A percentile compares a stretch with the other conserved stretches of the same genome.
Evolutionary conservation across 2,888 invertebrate species (phyloP).

Genomic region (Philonicus albiceps): DNA sequence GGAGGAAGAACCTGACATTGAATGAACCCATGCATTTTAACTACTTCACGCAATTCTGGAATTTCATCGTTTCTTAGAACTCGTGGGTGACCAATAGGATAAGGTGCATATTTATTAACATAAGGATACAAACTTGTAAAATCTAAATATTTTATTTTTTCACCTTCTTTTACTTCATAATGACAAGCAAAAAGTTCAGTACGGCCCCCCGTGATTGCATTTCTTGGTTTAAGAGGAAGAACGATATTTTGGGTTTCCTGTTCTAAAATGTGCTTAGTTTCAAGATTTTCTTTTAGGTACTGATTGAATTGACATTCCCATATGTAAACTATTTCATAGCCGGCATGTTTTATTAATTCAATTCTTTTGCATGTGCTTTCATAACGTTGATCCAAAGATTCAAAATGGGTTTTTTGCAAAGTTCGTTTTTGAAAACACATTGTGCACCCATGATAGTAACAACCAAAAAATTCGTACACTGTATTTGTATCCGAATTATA

Average conservation of each 20-base stretch:
- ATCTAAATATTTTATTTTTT: not conserved
- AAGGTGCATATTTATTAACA: not conserved
- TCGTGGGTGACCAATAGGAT: not conserved
- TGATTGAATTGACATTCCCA: not conserved
- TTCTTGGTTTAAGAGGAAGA: not conserved
- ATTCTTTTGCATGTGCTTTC: not conserved
- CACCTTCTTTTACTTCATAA: not conserved
- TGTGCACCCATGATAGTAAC: not conserved
- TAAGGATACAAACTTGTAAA: not conserved
- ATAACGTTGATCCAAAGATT: not conserved
- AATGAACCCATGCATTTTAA: not conserved
- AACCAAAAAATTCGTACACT: not conserved
- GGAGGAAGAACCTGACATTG: not conserved
- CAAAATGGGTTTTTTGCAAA: not conserved
- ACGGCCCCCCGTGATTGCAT: not conserved
- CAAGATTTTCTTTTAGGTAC: not conserved
- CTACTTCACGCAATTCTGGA: not conserved
- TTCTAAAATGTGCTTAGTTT: not conserved
- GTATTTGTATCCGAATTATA: no score
- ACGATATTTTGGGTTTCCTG: not conserved
- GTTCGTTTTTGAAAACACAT: not conserved
- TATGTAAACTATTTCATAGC: not conserved
- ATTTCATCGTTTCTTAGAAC: not conserved
- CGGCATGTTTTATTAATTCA: not conserved
- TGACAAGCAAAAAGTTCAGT: not conserved